A percentile compares a stretch with the other conserved stretches of the same genome.
phyloP scores from a whole-genome alignment of 2,888 invertebrate species.

The Harmothoe impar region DNA sequence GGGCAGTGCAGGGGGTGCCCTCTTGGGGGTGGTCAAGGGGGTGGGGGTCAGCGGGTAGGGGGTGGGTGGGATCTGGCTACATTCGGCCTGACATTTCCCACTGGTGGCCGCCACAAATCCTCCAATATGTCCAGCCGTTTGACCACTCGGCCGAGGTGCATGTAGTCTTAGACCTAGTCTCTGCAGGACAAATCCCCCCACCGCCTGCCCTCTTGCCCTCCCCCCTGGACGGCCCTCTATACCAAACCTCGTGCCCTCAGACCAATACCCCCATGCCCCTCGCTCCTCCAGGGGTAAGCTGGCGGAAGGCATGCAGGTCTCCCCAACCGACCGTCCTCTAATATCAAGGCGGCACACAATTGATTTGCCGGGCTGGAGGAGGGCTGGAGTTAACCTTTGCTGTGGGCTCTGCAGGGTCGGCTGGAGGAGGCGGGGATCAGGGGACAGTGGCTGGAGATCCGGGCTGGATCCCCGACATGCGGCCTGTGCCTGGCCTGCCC shows the following conservation, averaged over 20 bases:
- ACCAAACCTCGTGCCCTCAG: not conserved
- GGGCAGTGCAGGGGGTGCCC: not conserved
- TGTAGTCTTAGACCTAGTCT: conserved; percentile 4
- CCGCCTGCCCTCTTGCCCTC: not conserved
- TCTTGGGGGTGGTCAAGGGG: not conserved
- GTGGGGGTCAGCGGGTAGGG: not conserved
- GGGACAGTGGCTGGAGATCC: conserved; percentile 19
- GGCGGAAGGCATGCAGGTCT: not conserved
- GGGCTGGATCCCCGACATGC: conserved; percentile 2
- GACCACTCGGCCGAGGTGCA: conserved; percentile 37
- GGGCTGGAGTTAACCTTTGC: conserved; percentile 28
- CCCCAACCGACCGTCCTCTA: conserved; percentile 4
- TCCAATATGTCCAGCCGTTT: conserved; percentile 49
- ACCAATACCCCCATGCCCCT: not conserved
- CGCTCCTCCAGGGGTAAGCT: not conserved
- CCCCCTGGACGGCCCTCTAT: not conserved
- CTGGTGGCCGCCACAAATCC: conserved; percentile 49
- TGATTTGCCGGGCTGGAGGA: not conserved
- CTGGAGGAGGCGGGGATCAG: not conserved
- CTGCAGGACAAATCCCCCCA: conserved; percentile 14
- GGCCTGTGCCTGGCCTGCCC: not conserved
- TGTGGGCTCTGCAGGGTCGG: not conserved
- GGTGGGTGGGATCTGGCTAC: conserved; percentile 11
- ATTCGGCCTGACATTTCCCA: conserved; percentile 32
- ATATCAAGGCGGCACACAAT: conserved; percentile 48